phyloP scores from a whole-genome alignment of 2,113 vertebrate genomes.

The Perca schrenkii region DNA sequence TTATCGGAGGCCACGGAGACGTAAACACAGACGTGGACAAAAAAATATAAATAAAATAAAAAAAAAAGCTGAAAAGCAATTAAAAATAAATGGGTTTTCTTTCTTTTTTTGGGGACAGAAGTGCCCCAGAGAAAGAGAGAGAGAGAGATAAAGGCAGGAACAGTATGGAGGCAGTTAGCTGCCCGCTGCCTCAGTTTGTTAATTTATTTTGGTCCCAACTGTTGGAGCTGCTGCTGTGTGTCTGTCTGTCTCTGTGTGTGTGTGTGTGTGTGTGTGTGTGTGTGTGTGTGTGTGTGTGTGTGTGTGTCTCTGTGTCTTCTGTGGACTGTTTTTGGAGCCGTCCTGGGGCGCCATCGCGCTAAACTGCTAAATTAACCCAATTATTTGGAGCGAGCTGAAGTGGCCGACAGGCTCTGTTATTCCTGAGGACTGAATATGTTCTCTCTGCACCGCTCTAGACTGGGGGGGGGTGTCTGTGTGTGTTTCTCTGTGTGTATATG shows the following conservation, averaged over 20 bases:
- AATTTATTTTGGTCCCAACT: constrained; percentile 43
- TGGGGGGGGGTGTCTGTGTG: constrained; percentile 6
- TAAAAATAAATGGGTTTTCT: constrained; percentile 68
- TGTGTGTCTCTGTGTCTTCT: not conserved
- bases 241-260: no score
- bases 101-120: constrained; percentile 28
- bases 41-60: not conserved
- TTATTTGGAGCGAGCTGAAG: constrained; percentile 54
- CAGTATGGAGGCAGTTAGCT: constrained; percentile 8
- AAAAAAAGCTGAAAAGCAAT: constrained; percentile 55
- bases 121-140: constrained; percentile 36
- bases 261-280: no score
- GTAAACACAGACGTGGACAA: constrained; percentile 75
- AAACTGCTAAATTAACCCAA: constrained; percentile 67
- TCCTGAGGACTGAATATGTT: constrained; percentile 33
- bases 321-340: constrained; percentile 39
- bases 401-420: constrained; percentile 41
- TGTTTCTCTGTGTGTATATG: not conserved
- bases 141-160: constrained; percentile 51
- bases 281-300: no score
- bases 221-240: not conserved
- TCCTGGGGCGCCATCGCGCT: constrained; percentile 61
- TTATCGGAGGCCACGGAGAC: constrained; percentile 70
- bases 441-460: constrained; percentile 23
- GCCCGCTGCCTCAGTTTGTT: not conserved